phyloP scores from a whole-genome alignment of 2,113 vertebrate species.

The Brienomyrus brachyistius region DNA sequence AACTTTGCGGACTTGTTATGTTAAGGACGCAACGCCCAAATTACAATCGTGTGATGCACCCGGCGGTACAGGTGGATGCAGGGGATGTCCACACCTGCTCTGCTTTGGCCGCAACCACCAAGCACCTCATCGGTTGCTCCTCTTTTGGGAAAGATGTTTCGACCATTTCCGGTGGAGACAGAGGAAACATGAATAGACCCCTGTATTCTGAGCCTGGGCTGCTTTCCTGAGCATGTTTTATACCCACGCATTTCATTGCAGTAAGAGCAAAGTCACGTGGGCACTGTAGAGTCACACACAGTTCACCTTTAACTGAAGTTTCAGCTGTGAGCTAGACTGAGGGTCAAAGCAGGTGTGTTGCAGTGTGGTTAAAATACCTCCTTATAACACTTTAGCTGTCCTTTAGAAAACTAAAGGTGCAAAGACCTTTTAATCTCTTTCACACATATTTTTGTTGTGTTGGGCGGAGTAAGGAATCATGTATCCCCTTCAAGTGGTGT shows the following conservation, averaged over 20 bases:
- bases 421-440: neutral
- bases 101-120: neutral
- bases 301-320: neutral
- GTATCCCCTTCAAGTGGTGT: neutral
- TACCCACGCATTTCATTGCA: neutral
- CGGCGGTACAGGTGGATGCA: neutral
- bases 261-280: neutral
- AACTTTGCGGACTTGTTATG: neutral
- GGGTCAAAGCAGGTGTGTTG: neutral
- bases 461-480: neutral
- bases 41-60: no score
- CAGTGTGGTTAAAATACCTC: neutral
- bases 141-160: neutral
- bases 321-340: neutral
- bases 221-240: neutral
- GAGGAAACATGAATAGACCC: neutral
- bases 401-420: neutral
- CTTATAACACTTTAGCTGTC: neutral
- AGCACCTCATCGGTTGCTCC: neutral
- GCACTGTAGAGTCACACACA: neutral
- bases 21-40: neutral
- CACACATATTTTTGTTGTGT: neutral
- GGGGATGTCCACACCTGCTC: neutral
- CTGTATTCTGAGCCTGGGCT: neutral
- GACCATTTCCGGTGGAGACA: neutral